Conservation (phyloP, 2,113 vertebrate species). For the Corydoras sp. region DNA sequence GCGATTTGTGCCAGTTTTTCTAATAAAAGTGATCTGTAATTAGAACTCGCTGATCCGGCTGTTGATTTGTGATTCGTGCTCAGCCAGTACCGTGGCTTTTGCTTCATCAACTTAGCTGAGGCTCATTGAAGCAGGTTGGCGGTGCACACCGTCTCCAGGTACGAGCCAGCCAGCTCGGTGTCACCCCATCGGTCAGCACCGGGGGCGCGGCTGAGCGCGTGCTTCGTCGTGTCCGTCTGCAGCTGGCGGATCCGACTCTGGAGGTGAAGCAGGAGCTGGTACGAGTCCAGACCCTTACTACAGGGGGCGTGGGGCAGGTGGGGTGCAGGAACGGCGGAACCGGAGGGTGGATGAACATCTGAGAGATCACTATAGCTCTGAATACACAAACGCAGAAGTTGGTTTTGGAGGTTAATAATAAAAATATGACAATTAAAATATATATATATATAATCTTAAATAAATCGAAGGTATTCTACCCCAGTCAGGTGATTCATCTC, state of each 20-base stretch:
- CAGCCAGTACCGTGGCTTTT: too few species aligned
- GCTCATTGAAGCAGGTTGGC: background rate
- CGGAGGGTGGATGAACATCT: slow-evolving; percentile 30
- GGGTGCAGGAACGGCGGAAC: slow-evolving; percentile 28
- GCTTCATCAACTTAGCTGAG: too few species aligned
- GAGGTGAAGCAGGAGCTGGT: slow-evolving; percentile 64
- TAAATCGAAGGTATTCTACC: slow-evolving; percentile 49
- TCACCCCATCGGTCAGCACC: background rate
- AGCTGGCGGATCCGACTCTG: slow-evolving; percentile 67
- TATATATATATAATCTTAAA: too few species aligned
- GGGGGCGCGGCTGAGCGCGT: background rate
- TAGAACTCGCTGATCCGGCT: too few species aligned
- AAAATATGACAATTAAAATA: too few species aligned
- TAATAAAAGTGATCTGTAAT: too few species aligned
- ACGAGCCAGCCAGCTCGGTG: slow-evolving; percentile 49
- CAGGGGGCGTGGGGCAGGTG: slow-evolving; percentile 27
- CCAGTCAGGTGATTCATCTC: slow-evolving; percentile 36
- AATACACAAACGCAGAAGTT: background rate
- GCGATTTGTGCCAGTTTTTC: too few species aligned
- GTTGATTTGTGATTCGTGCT: too few species aligned
- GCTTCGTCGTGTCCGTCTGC: slow-evolving; percentile 53
- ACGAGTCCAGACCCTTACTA: slow-evolving; percentile 53
- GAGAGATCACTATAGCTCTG: slow-evolving; percentile 48
- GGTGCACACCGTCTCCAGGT: slow-evolving; percentile 51
- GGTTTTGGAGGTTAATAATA: background rate